phyloP scores from a whole-genome alignment of 2,113 vertebrate species.

The Elanoides forficatus region DNA sequence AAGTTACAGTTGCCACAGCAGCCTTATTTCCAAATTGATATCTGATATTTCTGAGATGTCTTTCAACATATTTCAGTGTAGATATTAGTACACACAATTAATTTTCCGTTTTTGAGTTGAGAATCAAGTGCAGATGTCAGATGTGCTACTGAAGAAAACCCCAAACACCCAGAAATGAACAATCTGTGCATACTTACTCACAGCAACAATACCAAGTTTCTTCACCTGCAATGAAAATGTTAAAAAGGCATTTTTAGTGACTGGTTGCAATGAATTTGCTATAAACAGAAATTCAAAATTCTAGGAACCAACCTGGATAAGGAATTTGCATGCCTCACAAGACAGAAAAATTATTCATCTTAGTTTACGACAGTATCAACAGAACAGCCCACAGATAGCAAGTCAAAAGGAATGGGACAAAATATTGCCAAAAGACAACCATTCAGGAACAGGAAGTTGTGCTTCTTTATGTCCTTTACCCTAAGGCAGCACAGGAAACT shows the following conservation, averaged over 20 bases:
- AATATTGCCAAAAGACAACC: background rate
- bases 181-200: slow-evolving; percentile 85
- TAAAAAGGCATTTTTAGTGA: background rate
- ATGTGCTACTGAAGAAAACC: background rate
- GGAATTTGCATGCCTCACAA: background rate
- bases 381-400: fast-evolving
- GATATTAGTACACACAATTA: background rate
- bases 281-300: background rate
- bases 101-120: background rate
- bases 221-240: slow-evolving; percentile 80
- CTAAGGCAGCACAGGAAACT: background rate
- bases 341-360: background rate
- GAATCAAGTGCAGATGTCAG: background rate
- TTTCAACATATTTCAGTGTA: background rate
- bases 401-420: background rate
- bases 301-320: background rate
- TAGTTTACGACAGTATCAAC: background rate
- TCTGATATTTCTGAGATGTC: background rate
- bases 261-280: background rate
- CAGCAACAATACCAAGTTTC: slow-evolving; percentile 88
- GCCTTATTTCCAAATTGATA: background rate
- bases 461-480: background rate
- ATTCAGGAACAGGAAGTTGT: background rate
- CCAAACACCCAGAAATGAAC: background rate
- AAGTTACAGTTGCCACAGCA: background rate